Evolutionary conservation across 2,797 vertebrate species (phyloP).

Genomic region (Neostethus bicornis): DNA sequence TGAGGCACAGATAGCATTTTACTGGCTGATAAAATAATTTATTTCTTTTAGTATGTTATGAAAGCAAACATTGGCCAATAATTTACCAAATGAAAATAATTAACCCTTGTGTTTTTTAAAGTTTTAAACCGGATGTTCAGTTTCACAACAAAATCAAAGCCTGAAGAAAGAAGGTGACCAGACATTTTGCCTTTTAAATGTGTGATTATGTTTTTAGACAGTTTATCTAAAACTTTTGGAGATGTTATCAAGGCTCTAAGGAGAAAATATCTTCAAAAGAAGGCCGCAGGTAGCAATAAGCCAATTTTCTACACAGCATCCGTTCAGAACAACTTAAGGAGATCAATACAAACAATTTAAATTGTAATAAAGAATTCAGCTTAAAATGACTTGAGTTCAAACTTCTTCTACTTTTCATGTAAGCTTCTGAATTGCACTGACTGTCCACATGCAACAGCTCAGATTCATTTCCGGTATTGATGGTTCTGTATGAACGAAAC

Average conservation of each 20-base stretch:
- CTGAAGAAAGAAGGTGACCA: background rate
- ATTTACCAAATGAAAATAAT: background rate
- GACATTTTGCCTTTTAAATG: background rate
- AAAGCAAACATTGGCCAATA: background rate
- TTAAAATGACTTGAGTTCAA: background rate
- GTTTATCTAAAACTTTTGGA: no score
- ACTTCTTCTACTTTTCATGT: background rate
- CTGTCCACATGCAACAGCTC: background rate
- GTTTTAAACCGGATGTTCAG: constrained; percentile 1
- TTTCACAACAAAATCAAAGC: background rate
- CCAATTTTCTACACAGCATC: no score
- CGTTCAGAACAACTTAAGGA: no score
- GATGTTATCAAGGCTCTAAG: background rate
- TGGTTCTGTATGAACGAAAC: background rate
- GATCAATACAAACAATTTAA: no score
- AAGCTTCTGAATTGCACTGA: background rate
- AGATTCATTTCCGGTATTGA: background rate
- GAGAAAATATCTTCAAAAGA: background rate
- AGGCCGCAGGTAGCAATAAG: background rate
- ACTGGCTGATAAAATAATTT: background rate
- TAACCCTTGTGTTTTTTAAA: background rate
- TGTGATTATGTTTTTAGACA: background rate
- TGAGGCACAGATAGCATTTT: background rate
- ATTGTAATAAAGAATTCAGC: no score
- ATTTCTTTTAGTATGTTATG: background rate